phyloP scores from a whole-genome alignment of 2,797 vertebrate species.

The Brachyrhaphis roseni region DNA sequence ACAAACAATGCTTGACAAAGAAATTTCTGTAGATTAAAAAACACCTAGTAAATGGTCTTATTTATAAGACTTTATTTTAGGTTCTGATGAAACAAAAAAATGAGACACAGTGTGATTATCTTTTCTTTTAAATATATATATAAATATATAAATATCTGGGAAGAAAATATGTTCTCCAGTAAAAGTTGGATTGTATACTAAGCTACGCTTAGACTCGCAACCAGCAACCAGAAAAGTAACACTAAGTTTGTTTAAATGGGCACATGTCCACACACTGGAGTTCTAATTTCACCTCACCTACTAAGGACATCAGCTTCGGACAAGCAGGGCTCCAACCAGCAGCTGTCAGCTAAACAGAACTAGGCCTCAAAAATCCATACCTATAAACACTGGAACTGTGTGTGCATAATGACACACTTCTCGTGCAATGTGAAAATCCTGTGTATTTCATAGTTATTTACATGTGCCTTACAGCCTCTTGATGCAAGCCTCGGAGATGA shows the following conservation, averaged over 20 bases:
- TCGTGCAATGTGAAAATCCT: constrained; percentile 44
- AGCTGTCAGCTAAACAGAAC: constrained; percentile 36
- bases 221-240: constrained; percentile 9
- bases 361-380: constrained; percentile 27
- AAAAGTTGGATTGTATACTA: constrained; percentile 6
- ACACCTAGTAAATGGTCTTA: constrained; percentile 2
- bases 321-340: constrained; percentile 23
- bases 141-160: background rate
- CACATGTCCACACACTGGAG: constrained; percentile 14
- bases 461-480: constrained; percentile 65
- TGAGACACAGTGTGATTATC: background rate
- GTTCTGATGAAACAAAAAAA: constrained; percentile 36
- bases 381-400: constrained; percentile 52
- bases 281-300: constrained; percentile 13
- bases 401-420: constrained; percentile 32
- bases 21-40: constrained; percentile 9
- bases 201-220: background rate
- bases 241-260: constrained; percentile 3
- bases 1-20: constrained; percentile 45
- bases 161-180: constrained; percentile 5
- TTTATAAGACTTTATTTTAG: constrained; percentile 5
- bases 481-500: constrained; percentile 33
- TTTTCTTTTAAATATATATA: background rate
- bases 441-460: constrained; percentile 31
- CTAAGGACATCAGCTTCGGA: constrained; percentile 15